Conservation (phyloP, 1,140 invertebrate genomes). For the Apis mellifera region Amel_HAv3.1 CM009934.2:11086501-11087000, state of each 20-base stretch:
- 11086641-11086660: background rate
- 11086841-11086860: slow-evolving; percentile 70
- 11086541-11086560: background rate
- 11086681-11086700: slow-evolving; percentile 69
- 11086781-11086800: slow-evolving; percentile 57
- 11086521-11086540: slow-evolving; percentile 51
- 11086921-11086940: slow-evolving; percentile 61
- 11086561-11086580: background rate
- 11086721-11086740: slow-evolving; percentile 53
- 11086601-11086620: too few relatives aligned
- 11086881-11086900: slow-evolving; percentile 58
- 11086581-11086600: too few relatives aligned
- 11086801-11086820: slow-evolving; percentile 63
- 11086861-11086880: slow-evolving; percentile 67
- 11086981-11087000: slow-evolving; percentile 67
- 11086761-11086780: slow-evolving; percentile 68
- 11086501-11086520: slow-evolving; percentile 75
- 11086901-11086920: slow-evolving; percentile 69
- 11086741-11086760: slow-evolving; percentile 70
- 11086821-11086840: slow-evolving; percentile 72
- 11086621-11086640: background rate
- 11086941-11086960: slow-evolving; percentile 64
- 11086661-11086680: slow-evolving; percentile 72
- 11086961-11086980: slow-evolving; percentile 64
- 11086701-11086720: slow-evolving; percentile 71